phyloP scores from a whole-genome alignment of 2,797 vertebrate species.

The Spinus olivaceus region DNA sequence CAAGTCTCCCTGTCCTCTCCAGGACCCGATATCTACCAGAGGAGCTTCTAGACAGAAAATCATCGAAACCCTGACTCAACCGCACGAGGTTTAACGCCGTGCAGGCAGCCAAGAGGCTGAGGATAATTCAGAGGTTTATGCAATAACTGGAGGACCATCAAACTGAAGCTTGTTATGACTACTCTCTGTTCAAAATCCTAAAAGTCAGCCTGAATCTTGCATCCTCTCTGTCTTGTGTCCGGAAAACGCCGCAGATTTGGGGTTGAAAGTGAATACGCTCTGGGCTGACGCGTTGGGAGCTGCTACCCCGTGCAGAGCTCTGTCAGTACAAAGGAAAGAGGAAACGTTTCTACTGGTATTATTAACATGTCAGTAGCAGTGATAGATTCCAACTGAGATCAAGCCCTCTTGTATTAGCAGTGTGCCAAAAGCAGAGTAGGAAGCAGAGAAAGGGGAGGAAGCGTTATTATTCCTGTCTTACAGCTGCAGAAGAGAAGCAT shows the following conservation, averaged over 20 bases:
- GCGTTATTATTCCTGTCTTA: conserved; percentile 48
- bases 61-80: neutral
- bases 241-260: conserved; percentile 48
- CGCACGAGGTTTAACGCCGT: neutral
- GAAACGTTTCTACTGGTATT: conserved; percentile 63
- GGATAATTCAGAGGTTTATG: neutral
- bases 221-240: conserved; percentile 45
- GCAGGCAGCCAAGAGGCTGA: conserved; percentile 38
- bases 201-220: conserved; percentile 51
- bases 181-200: conserved; percentile 38
- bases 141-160: conserved; percentile 51
- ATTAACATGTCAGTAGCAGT: conserved; percentile 69
- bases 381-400: conserved; percentile 67
- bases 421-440: conserved; percentile 59
- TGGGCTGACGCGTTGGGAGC: conserved; percentile 25
- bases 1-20: neutral
- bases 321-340: conserved; percentile 51
- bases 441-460: conserved; percentile 60
- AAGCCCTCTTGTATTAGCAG: conserved; percentile 30
- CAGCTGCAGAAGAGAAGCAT: conserved; percentile 38
- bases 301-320: neutral
- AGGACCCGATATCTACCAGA: neutral
- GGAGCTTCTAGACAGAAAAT: conserved; percentile 19
- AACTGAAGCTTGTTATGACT: conserved; percentile 50
- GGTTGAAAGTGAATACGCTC: conserved; percentile 51